Base-by-base conservation (phyloP, 64 coral and sea anemone species). In the Trachythela sp. region DNA sequence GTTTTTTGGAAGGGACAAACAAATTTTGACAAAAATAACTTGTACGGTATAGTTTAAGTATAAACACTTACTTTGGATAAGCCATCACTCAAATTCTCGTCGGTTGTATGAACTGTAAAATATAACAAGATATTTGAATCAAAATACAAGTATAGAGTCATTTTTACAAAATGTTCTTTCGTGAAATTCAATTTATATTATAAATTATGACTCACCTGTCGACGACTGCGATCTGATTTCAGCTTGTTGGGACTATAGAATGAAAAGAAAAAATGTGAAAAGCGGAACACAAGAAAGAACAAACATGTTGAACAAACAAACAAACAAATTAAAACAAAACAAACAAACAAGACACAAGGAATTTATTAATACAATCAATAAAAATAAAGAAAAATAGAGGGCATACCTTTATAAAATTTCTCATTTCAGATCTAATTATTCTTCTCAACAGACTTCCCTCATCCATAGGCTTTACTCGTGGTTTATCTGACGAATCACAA, bases 361-460 rank as follows among this genome's bases (percentile, higher is more conserved):
- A 52, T 1, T 52, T 15, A 11, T 15, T 52, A 1, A 52, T 20
- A 8, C 49, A 52, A 52, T 52, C 13, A 20, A 15, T 15, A 2
- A 0, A 52, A 11, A 15, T n/a, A n/a, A n/a, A n/a, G n/a, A n/a
- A n/a, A n/a, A n/a, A n/a, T n/a, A n/a, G 49, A 52, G 49, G 48
- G 49, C 49, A 52, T 37, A 80, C 75, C 75, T 80, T 80, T 15
- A 80, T 80, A 39, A 80, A 80, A 11, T 80, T 80, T 80, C 75
- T 80, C 75, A 80, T 80, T 39, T 80, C 75, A 39, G 75, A 80
- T 80, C 75, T 80, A 80, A 80, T 80, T 15, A 80, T 80, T 18
- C 30, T 80, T 39, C 75, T 80, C 20, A 80, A 36, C 20, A 80
- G 34, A 35, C 13, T 37, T 15, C 33, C 75, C 33, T 80, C 75